Conservation (phyloP, 2,113 vertebrate genomes). For the Dendropsophus ebraccatus region DNA sequence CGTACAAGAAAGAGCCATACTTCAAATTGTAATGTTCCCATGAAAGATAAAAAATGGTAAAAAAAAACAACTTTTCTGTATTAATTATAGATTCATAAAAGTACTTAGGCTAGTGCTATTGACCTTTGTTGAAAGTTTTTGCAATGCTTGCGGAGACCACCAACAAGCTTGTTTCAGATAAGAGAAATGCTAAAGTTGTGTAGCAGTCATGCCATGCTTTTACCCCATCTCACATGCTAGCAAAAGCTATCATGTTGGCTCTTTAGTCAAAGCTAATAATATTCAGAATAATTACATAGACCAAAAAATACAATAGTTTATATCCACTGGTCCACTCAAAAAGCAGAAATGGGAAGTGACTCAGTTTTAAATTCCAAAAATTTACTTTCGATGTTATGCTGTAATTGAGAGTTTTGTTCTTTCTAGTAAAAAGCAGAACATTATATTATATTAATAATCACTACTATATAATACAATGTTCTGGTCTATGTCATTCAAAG, state of each 20-base stretch:
- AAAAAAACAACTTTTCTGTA: not conserved
- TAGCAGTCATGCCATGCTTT: not conserved
- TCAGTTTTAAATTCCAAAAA: not conserved
- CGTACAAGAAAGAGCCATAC: constrained; percentile 3
- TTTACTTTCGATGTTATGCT: not conserved
- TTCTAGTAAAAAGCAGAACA: not conserved
- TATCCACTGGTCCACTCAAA: not conserved
- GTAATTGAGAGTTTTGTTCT: not conserved
- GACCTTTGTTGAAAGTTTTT: not conserved
- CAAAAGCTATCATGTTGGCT: no score
- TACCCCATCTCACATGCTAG: no score
- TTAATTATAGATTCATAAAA: not conserved
- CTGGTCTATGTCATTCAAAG: not conserved
- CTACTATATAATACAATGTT: not conserved
- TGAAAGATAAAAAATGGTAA: not conserved
- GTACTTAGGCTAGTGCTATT: not conserved
- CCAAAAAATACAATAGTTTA: not conserved
- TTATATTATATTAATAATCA: not conserved
- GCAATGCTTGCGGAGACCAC: not conserved
- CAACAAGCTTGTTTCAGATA: no score
- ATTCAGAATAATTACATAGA: no score
- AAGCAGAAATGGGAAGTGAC: not conserved
- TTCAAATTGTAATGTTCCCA: not conserved
- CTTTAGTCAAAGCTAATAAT: no score
- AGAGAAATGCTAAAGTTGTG: no score